phyloP scores from a whole-genome alignment of 2,113 vertebrate species.

The Eurystomus gularis region DNA sequence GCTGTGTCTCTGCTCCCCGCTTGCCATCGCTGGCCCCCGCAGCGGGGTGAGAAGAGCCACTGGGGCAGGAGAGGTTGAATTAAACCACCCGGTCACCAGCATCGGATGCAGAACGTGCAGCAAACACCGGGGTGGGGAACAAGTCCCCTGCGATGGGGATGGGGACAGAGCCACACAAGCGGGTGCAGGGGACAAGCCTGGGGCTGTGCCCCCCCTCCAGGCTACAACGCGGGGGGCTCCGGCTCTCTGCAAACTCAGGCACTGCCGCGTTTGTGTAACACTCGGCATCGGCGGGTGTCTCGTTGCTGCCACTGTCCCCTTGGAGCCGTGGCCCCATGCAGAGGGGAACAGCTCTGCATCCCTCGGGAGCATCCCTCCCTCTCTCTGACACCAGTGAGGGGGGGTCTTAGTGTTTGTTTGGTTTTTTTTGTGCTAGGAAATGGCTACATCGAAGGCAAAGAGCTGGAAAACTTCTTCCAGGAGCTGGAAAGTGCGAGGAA shows the following conservation, averaged over 20 bases:
- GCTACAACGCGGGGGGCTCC: rapidly evolving
- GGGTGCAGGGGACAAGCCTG: neutral
- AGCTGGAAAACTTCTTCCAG: slow-evolving; percentile 96
- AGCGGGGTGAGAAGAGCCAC: rapidly evolving
- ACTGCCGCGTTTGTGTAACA: neutral
- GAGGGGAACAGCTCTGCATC: rapidly evolving
- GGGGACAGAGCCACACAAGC: neutral
- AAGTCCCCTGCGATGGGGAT: too few relatives aligned
- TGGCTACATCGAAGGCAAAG: slow-evolving; percentile 97
- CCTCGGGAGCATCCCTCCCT: neutral
- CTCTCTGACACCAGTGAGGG: neutral
- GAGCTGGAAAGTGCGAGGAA: slow-evolving; percentile 90
- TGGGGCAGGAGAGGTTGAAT: neutral
- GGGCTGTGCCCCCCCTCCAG: rapidly evolving
- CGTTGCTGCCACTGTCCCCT: neutral
- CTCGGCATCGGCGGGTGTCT: rapidly evolving
- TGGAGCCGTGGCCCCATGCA: rapidly evolving
- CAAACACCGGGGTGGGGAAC: neutral
- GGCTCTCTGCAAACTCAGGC: neutral
- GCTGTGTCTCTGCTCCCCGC: neutral
- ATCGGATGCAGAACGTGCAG: neutral
- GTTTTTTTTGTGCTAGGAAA: slow-evolving; percentile 82
- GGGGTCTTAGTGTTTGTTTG: neutral
- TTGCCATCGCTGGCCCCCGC: neutral
- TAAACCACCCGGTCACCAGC: neutral